These are phyloP conservation scores for Leptarthrus brevirostris DNA, from an alignment of 2,888 invertebrate species.

Conservation along the genomic window DNA sequence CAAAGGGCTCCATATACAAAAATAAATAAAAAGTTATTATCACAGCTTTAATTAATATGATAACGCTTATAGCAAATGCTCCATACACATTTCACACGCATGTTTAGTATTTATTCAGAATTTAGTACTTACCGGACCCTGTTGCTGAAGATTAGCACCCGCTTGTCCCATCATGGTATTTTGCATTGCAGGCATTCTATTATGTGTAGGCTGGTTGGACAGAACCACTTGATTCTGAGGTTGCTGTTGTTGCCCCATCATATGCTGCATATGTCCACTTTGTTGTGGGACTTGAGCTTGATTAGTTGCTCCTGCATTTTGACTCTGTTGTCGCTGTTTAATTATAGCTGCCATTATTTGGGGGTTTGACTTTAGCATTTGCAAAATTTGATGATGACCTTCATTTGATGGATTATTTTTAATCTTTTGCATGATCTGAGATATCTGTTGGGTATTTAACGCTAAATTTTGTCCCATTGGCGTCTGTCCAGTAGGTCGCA, in stretches of 20 bases:
- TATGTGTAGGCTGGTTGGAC: constrained; percentile 67
- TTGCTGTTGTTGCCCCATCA: constrained; percentile 66
- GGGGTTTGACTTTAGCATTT: constrained; percentile 92
- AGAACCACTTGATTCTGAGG: constrained; percentile 70
- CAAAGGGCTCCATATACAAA: no score
- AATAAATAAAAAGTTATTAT: no score
- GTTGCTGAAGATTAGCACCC: constrained; percentile 59
- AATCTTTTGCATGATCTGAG: constrained; percentile 89
- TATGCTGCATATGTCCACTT: constrained; percentile 64
- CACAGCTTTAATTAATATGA: no score
- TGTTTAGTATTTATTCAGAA: no score
- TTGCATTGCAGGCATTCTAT: constrained; percentile 65
- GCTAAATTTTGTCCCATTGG: constrained; percentile 61
- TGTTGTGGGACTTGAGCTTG: constrained; percentile 58
- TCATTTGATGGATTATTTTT: constrained; percentile 90
- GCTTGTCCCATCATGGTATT: constrained; percentile 64
- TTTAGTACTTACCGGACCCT: constrained; percentile 63
- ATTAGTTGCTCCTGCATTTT: constrained; percentile 58
- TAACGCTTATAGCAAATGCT: no score
- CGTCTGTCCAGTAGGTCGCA: constrained; percentile 62
- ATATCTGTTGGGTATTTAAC: constrained; percentile 74
- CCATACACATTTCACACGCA: no score
- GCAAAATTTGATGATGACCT: constrained; percentile 89
- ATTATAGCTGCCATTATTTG: constrained; percentile 96
- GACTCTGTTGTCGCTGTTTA: constrained; percentile 80